Evolutionary conservation across 2,797 vertebrate species (phyloP).

Genomic region (Tamandua tetradactyla): DNA sequence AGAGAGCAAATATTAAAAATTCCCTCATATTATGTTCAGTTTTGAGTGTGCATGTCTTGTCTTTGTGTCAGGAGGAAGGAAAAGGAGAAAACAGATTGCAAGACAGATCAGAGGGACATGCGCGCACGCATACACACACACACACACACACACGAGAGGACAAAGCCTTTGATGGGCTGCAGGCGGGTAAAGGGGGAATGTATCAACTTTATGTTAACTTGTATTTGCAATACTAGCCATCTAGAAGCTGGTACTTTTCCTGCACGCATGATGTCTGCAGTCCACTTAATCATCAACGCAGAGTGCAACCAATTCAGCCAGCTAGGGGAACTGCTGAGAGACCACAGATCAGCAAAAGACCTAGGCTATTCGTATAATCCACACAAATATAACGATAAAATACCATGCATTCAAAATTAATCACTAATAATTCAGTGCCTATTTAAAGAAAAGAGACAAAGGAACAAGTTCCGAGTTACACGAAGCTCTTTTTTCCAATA

Average conservation of each 20-base stretch:
- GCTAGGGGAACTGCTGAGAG: background rate
- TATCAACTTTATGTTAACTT: fast-evolving
- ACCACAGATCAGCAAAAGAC: background rate
- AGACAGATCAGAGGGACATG: background rate
- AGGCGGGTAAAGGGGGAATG: no score
- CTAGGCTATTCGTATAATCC: background rate
- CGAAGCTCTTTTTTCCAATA: background rate
- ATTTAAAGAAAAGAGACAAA: background rate
- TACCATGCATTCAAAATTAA: background rate
- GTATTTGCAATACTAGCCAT: background rate
- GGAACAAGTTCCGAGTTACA: background rate
- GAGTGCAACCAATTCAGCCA: background rate
- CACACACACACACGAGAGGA: background rate
- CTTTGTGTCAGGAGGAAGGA: background rate
- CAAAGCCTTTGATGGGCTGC: background rate
- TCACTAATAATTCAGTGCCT: background rate
- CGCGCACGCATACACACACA: fast-evolving
- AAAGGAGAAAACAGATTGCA: background rate
- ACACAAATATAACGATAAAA: background rate
- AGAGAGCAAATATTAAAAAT: background rate
- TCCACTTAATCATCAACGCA: background rate
- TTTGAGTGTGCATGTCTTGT: background rate
- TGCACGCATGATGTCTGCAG: background rate
- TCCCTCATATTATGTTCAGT: background rate
- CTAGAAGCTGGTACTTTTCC: background rate